Percentiles rank a stretch among this genome's conserved stretches.
These are phyloP conservation scores for Neoarius graeffei DNA, from an alignment of 2,113 vertebrate species.

Conservation along the genomic window DNA sequence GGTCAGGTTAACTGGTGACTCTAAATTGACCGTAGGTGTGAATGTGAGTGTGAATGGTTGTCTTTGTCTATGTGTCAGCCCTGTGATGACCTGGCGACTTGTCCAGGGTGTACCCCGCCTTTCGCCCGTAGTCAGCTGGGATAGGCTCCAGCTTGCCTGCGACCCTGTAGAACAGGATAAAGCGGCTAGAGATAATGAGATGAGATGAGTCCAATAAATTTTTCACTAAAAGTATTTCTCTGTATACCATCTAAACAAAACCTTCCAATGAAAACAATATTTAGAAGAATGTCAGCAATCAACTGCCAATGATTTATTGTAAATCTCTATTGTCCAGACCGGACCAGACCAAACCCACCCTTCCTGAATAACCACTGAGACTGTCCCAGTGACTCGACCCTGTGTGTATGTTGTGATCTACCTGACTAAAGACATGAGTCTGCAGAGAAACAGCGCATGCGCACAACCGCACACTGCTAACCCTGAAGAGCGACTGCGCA, in stretches of 20 bases:
- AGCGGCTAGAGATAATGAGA: too few species aligned
- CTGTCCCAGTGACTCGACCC: not conserved
- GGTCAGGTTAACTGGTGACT: too few species aligned
- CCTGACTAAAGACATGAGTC: constrained; percentile 65
- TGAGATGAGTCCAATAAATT: not conserved
- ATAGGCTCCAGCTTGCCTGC: too few species aligned
- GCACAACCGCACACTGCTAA: constrained; percentile 67
- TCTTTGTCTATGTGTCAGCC: too few species aligned
- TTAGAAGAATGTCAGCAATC: not conserved
- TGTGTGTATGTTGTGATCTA: constrained; percentile 46
- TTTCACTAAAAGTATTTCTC: not conserved
- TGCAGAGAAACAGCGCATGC: constrained; percentile 74
- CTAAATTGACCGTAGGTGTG: too few species aligned
- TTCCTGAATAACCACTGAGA: too few species aligned
- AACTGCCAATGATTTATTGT: not conserved
- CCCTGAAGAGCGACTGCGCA: constrained; percentile 61
- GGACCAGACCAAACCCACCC: not conserved
- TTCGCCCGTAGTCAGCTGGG: too few species aligned
- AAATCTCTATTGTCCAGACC: not conserved
- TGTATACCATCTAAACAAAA: not conserved
- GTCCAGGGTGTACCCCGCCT: too few species aligned
- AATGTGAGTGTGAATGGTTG: too few species aligned
- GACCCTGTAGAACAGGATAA: too few species aligned
- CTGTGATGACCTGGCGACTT: too few species aligned
- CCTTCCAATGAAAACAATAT: not conserved